phyloP scores from a whole-genome alignment of 2,113 vertebrate genomes.

The Myotis lucifugus region DNA sequence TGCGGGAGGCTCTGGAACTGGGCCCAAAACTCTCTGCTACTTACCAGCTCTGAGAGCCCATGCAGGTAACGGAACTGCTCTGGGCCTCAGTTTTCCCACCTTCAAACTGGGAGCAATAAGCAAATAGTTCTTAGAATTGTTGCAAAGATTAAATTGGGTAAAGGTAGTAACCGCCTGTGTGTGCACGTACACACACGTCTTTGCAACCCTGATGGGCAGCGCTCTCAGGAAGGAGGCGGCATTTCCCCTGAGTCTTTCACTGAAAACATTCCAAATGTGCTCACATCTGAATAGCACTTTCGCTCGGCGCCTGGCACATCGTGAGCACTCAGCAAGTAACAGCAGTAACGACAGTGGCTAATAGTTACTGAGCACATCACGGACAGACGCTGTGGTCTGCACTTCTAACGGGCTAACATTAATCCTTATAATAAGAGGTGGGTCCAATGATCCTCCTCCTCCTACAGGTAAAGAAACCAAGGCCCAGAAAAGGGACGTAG shows the following conservation, averaged over 20 bases:
- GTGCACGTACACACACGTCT: constrained; percentile 38
- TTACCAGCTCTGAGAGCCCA: neutral
- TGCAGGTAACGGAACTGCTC: neutral
- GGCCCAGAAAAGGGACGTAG: neutral
- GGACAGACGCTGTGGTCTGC: accelerated
- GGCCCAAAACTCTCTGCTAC: neutral
- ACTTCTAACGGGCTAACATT: accelerated
- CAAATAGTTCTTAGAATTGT: neutral
- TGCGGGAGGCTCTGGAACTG: neutral
- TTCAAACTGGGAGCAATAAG: neutral
- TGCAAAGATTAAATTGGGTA: neutral
- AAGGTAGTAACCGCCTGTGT: neutral
- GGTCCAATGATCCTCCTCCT: neutral
- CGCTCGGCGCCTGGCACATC: neutral
- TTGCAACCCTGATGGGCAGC: neutral
- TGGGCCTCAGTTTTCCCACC: neutral
- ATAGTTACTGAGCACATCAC: accelerated
- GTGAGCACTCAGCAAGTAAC: neutral
- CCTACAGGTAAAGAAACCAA: neutral
- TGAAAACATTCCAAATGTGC: neutral
- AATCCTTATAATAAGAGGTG: accelerated
- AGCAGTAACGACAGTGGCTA: accelerated
- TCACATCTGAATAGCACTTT: neutral
- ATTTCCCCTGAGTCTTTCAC: neutral
- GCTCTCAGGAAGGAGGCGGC: constrained; percentile 15